phyloP scores from a whole-genome alignment of 53 echinoderm and acorn worm genomes.

The Paracentrotus lividus region DNA sequence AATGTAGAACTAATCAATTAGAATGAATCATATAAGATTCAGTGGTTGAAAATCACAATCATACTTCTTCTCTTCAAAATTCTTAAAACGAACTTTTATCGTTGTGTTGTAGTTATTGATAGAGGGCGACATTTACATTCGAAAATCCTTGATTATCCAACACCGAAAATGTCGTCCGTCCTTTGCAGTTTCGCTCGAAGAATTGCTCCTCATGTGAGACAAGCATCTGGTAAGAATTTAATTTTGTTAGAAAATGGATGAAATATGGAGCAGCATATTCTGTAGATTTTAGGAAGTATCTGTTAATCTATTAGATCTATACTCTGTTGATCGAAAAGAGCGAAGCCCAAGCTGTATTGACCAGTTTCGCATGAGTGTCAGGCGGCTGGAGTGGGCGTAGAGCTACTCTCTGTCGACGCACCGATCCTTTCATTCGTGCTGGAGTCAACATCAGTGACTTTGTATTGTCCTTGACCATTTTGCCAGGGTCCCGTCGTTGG shows the following conservation, averaged over 20 bases:
- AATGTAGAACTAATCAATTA: no score
- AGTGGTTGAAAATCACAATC: no score
- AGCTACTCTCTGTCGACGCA: not conserved
- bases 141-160: not conserved
- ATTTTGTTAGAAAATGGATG: not conserved
- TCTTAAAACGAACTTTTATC: no score
- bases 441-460: not conserved
- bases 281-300: not conserved
- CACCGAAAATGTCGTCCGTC: conserved; percentile 39
- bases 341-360: not conserved
- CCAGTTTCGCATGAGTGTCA: not conserved
- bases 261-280: not conserved
- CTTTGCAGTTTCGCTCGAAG: conserved; percentile 36
- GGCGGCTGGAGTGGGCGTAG: not conserved
- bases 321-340: not conserved
- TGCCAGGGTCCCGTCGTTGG: no score
- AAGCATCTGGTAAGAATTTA: conserved; percentile 21
- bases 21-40: no score
- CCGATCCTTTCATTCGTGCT: not conserved
- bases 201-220: conserved; percentile 54
- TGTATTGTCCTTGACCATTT: not conserved
- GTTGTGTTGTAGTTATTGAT: not conserved
- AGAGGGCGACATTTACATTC: not conserved
- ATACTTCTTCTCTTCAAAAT: no score
- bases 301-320: not conserved